Conservation (phyloP, 1,140 invertebrate species). For the Berghia stephanieae region DNA sequence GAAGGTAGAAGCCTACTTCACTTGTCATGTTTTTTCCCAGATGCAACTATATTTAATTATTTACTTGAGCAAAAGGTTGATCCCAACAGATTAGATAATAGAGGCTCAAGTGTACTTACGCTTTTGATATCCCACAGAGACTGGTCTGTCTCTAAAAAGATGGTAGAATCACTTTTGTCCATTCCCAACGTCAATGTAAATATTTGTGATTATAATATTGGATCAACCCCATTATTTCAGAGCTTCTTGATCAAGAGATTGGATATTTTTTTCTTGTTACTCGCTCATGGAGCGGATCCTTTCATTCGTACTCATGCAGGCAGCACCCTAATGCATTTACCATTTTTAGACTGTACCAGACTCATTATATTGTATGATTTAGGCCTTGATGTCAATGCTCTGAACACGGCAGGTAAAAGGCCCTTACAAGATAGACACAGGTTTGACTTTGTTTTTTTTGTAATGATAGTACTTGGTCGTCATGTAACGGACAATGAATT, state of each 20-base stretch:
- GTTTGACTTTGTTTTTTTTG: constrained; percentile 28
- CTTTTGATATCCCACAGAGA: constrained; percentile 24
- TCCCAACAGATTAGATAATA: constrained; percentile 21
- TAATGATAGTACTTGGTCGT: constrained; percentile 19
- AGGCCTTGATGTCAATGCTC: constrained; percentile 23
- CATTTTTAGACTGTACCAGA: constrained; percentile 22
- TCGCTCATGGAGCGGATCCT: constrained; percentile 16
- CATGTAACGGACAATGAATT: constrained; percentile 15
- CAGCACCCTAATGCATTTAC: constrained; percentile 25
- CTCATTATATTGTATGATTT: constrained; percentile 23
- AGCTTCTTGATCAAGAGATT: constrained; percentile 19
- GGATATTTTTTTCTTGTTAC: constrained; percentile 17
- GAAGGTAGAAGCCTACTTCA: constrained; percentile 27
- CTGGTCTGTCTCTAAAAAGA: background rate
- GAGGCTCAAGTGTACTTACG: constrained; percentile 14
- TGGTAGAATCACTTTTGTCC: constrained; percentile 9
- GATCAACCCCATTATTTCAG: background rate
- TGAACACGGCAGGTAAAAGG: background rate
- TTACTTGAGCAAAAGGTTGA: constrained; percentile 1
- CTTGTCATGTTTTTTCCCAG: constrained; percentile 28
- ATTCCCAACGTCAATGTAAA: constrained; percentile 15
- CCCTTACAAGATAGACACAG: constrained; percentile 24
- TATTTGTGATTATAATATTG: background rate
- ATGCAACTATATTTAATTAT: constrained; percentile 18
- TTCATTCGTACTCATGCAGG: constrained; percentile 5